Percentiles rank a stretch among this genome's conserved stretches.
Evolutionary conservation across 1,140 invertebrate species (phyloP).

Genomic region (Diprion similis): DNA sequence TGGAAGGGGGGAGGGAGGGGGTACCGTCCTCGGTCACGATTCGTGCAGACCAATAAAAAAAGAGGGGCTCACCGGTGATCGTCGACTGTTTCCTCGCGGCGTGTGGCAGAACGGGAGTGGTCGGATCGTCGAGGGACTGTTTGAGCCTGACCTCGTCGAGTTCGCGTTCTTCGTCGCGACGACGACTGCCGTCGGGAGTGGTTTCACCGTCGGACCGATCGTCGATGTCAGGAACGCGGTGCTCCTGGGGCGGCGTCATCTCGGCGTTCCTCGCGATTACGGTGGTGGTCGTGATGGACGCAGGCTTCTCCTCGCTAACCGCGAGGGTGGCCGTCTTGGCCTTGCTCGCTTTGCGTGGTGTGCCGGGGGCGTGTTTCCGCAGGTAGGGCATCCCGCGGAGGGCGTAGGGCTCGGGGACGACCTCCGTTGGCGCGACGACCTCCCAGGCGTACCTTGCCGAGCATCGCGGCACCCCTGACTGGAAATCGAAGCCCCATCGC

Average conservation of each 20-base stretch:
- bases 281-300: neutral
- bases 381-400: slow-evolving; percentile 56
- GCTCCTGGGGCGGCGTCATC: slow-evolving; percentile 51
- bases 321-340: slow-evolving; percentile 24
- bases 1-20: too few species aligned
- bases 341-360: slow-evolving; percentile 34
- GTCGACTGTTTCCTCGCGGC: slow-evolving; percentile 49
- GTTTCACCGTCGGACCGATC: slow-evolving; percentile 38
- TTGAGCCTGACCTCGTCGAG: slow-evolving; percentile 30
- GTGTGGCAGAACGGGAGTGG: slow-evolving; percentile 41
- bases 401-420: slow-evolving; percentile 59
- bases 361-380: slow-evolving; percentile 44
- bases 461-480: slow-evolving; percentile 47
- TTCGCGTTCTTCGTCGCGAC: too few species aligned
- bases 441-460: slow-evolving; percentile 58
- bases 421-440: slow-evolving; percentile 43
- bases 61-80: slow-evolving; percentile 51
- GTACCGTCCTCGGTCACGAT: neutral
- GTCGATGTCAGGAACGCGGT: slow-evolving; percentile 46
- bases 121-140: slow-evolving; percentile 37
- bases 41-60: neutral
- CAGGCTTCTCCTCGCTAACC: slow-evolving; percentile 19
- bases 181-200: too few species aligned
- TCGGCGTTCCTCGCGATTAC: slow-evolving; percentile 31
- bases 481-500: slow-evolving; percentile 63